These are phyloP conservation scores for Gallirallus australis DNA, from an alignment of 2,797 vertebrate genomes.

Conservation along the genomic window DNA sequence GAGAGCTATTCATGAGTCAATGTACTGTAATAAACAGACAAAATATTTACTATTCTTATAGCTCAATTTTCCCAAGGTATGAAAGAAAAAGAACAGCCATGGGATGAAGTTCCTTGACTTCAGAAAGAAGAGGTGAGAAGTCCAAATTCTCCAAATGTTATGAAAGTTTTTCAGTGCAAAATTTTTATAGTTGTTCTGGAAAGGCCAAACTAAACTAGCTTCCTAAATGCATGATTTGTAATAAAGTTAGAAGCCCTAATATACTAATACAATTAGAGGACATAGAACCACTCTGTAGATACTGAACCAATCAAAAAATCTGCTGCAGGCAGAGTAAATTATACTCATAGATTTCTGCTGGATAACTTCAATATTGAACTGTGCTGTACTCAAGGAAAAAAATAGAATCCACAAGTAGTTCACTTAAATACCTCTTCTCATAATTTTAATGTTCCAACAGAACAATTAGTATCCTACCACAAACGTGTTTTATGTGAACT, in stretches of 20 bases:
- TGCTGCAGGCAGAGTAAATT: background rate
- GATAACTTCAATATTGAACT: background rate
- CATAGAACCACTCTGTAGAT: background rate
- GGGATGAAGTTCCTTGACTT: background rate
- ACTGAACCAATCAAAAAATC: background rate
- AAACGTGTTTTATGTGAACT: background rate
- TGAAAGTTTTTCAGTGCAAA: background rate
- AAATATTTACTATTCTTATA: background rate
- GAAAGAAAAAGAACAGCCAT: background rate
- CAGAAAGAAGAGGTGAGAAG: background rate
- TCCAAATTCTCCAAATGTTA: background rate
- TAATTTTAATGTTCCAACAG: background rate
- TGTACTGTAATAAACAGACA: background rate
- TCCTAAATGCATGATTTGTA: background rate
- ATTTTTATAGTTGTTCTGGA: background rate
- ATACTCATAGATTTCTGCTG: background rate
- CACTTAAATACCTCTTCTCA: background rate
- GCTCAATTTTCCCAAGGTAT: background rate
- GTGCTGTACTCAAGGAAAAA: background rate
- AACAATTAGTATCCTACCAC: background rate
- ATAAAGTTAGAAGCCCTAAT: background rate
- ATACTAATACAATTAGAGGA: background rate
- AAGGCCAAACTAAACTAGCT: background rate
- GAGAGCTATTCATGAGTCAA: background rate
- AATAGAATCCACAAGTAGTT: background rate